Evolutionary conservation across 2,888 invertebrate species (phyloP).

Genomic region (Agapostemon virescens): DNA sequence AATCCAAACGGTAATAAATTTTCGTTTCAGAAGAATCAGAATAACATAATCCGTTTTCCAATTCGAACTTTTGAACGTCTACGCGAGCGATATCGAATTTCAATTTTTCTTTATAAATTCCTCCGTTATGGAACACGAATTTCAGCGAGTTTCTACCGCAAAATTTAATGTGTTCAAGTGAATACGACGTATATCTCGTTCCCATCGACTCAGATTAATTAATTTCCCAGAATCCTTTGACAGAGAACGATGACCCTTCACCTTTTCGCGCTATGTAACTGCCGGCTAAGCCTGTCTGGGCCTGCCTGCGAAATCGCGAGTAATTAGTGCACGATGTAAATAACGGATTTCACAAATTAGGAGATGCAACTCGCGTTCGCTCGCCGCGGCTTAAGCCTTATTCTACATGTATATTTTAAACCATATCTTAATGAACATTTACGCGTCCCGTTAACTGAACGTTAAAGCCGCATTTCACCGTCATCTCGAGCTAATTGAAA

Average conservation of each 20-base stretch:
- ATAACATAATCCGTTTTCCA: background rate
- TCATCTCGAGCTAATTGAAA: background rate
- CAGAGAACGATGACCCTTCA: conserved; percentile 49
- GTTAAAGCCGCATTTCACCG: background rate
- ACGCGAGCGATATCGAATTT: background rate
- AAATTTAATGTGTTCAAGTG: conserved; percentile 8
- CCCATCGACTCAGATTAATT: conserved; percentile 50
- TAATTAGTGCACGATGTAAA: conserved; percentile 31
- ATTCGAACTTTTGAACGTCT: background rate
- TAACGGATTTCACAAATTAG: conserved; percentile 23
- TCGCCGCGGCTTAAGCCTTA: background rate
- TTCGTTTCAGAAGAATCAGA: background rate
- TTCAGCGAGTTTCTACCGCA: conserved; percentile 24
- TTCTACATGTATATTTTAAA: background rate
- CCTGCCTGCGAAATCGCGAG: conserved; percentile 22
- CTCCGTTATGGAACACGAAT: background rate
- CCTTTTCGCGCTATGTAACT: conserved; percentile 29
- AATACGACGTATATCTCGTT: conserved; percentile 25
- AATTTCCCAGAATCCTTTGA: conserved; percentile 58
- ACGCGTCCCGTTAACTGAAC: background rate
- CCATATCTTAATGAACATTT: background rate
- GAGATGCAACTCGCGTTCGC: background rate
- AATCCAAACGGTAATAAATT: background rate
- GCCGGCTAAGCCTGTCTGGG: conserved; percentile 20
- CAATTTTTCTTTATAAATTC: conserved; percentile 13